phyloP scores from a whole-genome alignment of 2,888 invertebrate genomes.

The Bugula neritina region DNA sequence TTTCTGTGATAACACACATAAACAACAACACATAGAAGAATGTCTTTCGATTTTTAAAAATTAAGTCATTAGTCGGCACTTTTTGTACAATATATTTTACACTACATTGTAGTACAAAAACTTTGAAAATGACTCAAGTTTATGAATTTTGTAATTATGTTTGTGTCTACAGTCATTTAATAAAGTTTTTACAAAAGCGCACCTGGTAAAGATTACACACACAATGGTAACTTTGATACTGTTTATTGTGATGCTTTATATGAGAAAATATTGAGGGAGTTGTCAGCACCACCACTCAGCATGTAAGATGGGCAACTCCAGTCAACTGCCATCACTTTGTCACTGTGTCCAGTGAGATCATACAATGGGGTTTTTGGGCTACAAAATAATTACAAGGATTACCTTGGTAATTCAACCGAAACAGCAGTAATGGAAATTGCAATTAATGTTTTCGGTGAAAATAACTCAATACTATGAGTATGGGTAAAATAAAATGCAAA shows the following conservation, averaged over 20 bases:
- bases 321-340: conserved; percentile 76
- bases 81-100: too few relatives aligned
- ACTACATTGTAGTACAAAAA: too few relatives aligned
- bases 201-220: too few relatives aligned
- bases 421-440: too few relatives aligned
- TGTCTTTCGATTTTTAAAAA: conserved; percentile 34
- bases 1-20: conserved; percentile 94
- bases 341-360: conserved; percentile 86
- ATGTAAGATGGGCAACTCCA: conserved; percentile 83
- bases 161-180: too few relatives aligned
- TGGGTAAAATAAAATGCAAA: too few relatives aligned
- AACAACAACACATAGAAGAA: conserved; percentile 57
- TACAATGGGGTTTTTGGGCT: conserved; percentile 85
- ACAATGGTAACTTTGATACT: neutral
- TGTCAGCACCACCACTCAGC: conserved; percentile 87
- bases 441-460: too few relatives aligned
- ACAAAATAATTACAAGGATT: conserved; percentile 20
- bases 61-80: too few relatives aligned
- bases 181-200: too few relatives aligned
- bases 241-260: conserved; percentile 21
- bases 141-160: too few relatives aligned
- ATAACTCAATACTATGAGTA: too few relatives aligned
- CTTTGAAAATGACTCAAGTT: too few relatives aligned
- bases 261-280: conserved; percentile 67
- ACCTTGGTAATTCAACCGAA: neutral